Evolutionary conservation across 2,888 invertebrate species (phyloP), one percentile per base, ranked within the genome.

Genomic region (Hydroisotoma schaefferi): DNA sequence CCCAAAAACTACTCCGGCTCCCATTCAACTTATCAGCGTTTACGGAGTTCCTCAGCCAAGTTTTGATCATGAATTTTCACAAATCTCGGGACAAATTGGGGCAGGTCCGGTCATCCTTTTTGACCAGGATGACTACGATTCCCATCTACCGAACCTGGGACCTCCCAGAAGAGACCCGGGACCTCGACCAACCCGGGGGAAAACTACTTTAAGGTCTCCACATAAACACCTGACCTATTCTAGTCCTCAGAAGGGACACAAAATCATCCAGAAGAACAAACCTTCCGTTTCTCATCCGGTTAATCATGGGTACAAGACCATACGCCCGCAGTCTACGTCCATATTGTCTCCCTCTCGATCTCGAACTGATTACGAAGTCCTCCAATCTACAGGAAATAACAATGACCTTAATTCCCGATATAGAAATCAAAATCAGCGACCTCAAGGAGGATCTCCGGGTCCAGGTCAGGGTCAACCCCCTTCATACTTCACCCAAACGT

Each of bases 121-220:
- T 51, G 65, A 62, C 23, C 61, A 65, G 28, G 65, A 65, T 26
- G 61, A 61, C 46, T 44, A 56, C 10, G 65, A 65, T 44, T 44
- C 40, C n/a, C n/a, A 52, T 52, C 8, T 28, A 20, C 52, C 52
- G 4, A 33, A 52, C 22, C 52, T 38, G 3, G 52, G 52, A 3
- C 52, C 52, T 22, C 37, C 52, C 38, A 25, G 26, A 10, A 12
- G 48, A 48, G 12, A 18, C 18, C 37, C 52, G 6, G 10, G 22
- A 6, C 52, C 33, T 37, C 10, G 28, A 22, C 52, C 33, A 20
- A 20, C 4, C 4, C 12, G 12, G 20, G n/a, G 5, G 8, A 40
- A 40, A 28, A 20, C 15, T 29, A 12, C 43, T 55, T 25, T 28
- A 22, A 1, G 55, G 55, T n/a, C 44, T 22, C 25, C 46, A 29